Evolutionary conservation across 2,797 vertebrate species (phyloP).

Genomic region (Cyprinella venusta): DNA sequence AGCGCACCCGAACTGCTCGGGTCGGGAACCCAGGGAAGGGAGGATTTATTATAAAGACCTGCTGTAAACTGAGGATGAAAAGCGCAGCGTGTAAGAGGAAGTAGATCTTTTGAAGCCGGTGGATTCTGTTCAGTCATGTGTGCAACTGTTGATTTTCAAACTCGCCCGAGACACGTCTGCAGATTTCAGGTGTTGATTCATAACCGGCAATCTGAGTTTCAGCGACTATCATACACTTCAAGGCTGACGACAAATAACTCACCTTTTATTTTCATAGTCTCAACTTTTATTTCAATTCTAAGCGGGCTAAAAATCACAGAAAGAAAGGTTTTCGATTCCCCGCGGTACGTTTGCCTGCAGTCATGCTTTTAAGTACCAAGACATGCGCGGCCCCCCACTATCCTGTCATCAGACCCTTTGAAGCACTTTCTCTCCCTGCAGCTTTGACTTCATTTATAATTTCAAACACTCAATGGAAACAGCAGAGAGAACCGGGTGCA

Average conservation of each 20-base stretch:
- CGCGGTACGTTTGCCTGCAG: constrained; percentile 47
- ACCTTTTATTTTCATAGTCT: not conserved
- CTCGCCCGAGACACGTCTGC: not conserved
- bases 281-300: constrained; percentile 13
- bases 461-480: constrained; percentile 54
- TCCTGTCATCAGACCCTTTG: constrained; percentile 57
- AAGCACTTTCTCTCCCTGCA: constrained; percentile 48
- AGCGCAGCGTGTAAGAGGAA: not conserved
- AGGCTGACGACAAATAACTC: not conserved
- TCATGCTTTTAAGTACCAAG: constrained; percentile 53
- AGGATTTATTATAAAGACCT: constrained; percentile 21
- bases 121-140: not conserved
- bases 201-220: not conserved
- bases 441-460: constrained; percentile 57
- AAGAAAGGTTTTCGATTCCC: constrained; percentile 24
- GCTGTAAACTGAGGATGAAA: constrained; percentile 38
- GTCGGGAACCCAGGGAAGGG: not conserved
- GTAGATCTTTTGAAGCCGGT: constrained; percentile 22
- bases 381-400: constrained; percentile 38
- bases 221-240: not conserved
- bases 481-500: not conserved
- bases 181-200: constrained; percentile 11
- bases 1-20: not conserved
- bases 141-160: not conserved
- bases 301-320: constrained; percentile 33